Evolutionary conservation across 2,113 vertebrate genomes (phyloP).

Genomic region (Cyphomyrus plagiostoma): DNA sequence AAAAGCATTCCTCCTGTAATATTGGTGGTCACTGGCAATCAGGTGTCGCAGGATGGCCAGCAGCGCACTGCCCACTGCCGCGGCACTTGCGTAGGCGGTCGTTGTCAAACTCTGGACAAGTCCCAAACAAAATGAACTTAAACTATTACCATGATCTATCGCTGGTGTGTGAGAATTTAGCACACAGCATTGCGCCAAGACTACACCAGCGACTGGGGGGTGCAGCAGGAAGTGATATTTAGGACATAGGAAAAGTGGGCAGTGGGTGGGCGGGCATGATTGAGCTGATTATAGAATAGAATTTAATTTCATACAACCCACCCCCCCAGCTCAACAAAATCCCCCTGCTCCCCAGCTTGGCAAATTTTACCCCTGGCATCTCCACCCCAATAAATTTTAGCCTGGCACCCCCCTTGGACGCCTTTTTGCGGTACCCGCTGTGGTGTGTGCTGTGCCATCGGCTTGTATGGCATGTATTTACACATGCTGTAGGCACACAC

Average conservation of each 20-base stretch:
- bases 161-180: neutral
- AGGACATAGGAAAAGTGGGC: neutral
- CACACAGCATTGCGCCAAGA: neutral
- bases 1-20: too few relatives aligned
- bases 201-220: neutral
- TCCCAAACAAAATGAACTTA: neutral
- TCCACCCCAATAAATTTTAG: neutral
- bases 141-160: conserved; percentile 10
- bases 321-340: neutral
- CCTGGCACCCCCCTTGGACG: neutral
- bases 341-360: neutral
- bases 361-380: neutral
- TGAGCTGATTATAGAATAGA: neutral
- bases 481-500: neutral
- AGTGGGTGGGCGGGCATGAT: neutral
- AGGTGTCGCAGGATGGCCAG: neutral
- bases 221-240: neutral
- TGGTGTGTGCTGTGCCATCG: neutral
- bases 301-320: neutral
- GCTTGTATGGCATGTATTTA: neutral
- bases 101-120: neutral
- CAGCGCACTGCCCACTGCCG: neutral
- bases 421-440: neutral
- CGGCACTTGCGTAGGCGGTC: neutral
- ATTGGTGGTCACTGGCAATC: neutral